These are phyloP conservation scores for Hassar affinis DNA, from an alignment of 2,113 vertebrate species.

Conservation along the genomic window DNA sequence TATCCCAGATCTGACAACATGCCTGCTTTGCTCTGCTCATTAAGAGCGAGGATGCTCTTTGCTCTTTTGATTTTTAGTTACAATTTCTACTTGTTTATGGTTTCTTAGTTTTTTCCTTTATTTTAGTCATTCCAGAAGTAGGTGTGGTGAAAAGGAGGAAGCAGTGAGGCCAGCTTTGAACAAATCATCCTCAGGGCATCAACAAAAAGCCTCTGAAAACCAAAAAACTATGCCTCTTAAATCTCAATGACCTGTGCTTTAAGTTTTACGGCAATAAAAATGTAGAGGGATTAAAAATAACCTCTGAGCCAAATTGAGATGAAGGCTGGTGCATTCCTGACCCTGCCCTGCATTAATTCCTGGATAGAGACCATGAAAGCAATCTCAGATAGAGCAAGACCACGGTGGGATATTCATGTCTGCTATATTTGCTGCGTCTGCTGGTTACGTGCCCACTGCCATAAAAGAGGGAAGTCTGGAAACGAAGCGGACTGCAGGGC, in stretches of 20 bases:
- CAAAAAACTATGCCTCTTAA: not conserved
- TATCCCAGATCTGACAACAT: not conserved
- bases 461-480: slow-evolving; percentile 4
- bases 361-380: not conserved
- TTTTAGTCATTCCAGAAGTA: not conserved
- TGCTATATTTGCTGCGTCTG: slow-evolving; percentile 22
- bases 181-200: not conserved
- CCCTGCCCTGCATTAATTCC: not conserved
- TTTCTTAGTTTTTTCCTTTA: not conserved
- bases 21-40: not conserved
- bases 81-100: not conserved
- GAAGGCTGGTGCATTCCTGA: not conserved
- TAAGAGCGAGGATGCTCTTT: not conserved
- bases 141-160: not conserved
- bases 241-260: not conserved
- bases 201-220: not conserved
- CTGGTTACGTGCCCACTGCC: not conserved
- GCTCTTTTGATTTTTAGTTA: not conserved
- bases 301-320: not conserved
- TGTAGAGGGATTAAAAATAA: not conserved
- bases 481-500: slow-evolving; percentile 20
- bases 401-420: slow-evolving; percentile 21
- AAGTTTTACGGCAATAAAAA: not conserved
- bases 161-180: not conserved
- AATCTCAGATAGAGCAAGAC: not conserved